Evolutionary conservation across 2,888 invertebrate genomes (phyloP).

Genomic region (Aphelenchoides bicaudatus): DNA sequence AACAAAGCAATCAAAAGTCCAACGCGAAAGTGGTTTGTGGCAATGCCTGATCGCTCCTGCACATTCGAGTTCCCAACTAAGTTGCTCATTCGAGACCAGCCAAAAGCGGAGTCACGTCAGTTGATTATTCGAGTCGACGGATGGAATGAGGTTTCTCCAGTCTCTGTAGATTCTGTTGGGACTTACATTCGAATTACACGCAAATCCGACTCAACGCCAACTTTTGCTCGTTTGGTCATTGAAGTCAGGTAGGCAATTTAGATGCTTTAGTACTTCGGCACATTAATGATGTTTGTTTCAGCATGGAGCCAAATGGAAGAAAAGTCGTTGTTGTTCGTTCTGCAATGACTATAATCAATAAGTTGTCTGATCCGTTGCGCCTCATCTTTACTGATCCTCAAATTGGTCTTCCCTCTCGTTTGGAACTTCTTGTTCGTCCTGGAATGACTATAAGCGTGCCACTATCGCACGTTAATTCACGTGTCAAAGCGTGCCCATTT

Average conservation of each 20-base stretch:
- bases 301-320: conserved; percentile 84
- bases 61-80: conserved; percentile 74
- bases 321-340: conserved; percentile 89
- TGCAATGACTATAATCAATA: conserved; percentile 71
- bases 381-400: conserved; percentile 68
- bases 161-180: conserved; percentile 91
- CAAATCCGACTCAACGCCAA: conserved; percentile 14
- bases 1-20: conserved; percentile 68
- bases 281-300: conserved; percentile 84
- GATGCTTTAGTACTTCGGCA: conserved; percentile 72
- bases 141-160: conserved; percentile 80
- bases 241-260: background rate
- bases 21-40: conserved; percentile 72
- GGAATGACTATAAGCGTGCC: conserved; percentile 25
- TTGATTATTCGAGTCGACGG: conserved; percentile 82
- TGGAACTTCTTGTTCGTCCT: conserved; percentile 14
- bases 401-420: too few relatives aligned
- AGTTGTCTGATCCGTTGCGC: conserved; percentile 71
- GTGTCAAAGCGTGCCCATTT: too few relatives aligned
- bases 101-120: conserved; percentile 66
- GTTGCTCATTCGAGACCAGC: conserved; percentile 42
- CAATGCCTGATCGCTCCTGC: conserved; percentile 73
- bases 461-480: conserved; percentile 25
- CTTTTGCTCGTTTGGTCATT: background rate
- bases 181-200: conserved; percentile 71